Evolutionary conservation across 2,113 vertebrate genomes (phyloP).

Genomic region (Nesospiza acunhae): DNA sequence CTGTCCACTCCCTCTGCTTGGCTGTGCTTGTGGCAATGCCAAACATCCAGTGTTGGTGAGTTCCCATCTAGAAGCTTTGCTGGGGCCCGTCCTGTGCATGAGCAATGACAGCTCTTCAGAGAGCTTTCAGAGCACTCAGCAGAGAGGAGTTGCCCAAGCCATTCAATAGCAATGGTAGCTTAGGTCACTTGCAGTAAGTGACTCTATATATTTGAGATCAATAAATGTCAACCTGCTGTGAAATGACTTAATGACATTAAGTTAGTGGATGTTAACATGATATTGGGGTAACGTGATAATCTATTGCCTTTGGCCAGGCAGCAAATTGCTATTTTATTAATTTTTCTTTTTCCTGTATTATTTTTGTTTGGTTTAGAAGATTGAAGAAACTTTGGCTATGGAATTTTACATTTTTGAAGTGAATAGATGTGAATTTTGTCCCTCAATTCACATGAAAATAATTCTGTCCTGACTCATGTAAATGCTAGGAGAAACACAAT

Average conservation of each 20-base stretch:
- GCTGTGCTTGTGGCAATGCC: not conserved
- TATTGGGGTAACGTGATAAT: rapidly evolving
- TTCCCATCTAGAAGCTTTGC: not conserved
- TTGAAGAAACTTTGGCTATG: not conserved
- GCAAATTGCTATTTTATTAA: not conserved
- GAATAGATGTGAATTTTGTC: not conserved
- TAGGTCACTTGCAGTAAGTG: not conserved
- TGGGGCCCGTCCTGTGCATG: not conserved
- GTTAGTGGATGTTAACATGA: not conserved
- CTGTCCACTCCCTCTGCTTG: not conserved
- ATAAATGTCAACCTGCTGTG: not conserved
- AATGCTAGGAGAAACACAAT: not conserved
- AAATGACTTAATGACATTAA: not conserved
- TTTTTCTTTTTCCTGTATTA: not conserved
- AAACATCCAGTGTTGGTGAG: rapidly evolving
- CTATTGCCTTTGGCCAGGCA: not conserved
- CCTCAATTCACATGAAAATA: not conserved
- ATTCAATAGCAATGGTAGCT: not conserved
- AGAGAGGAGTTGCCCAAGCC: not conserved
- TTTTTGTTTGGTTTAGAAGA: not conserved
- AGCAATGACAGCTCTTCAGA: not conserved
- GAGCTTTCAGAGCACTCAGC: not conserved
- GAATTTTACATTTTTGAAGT: not conserved
- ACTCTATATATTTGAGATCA: not conserved
- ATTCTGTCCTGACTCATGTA: not conserved